Conservation (phyloP, 2,797 vertebrate species). For the Monodelphis domestica region DNA sequence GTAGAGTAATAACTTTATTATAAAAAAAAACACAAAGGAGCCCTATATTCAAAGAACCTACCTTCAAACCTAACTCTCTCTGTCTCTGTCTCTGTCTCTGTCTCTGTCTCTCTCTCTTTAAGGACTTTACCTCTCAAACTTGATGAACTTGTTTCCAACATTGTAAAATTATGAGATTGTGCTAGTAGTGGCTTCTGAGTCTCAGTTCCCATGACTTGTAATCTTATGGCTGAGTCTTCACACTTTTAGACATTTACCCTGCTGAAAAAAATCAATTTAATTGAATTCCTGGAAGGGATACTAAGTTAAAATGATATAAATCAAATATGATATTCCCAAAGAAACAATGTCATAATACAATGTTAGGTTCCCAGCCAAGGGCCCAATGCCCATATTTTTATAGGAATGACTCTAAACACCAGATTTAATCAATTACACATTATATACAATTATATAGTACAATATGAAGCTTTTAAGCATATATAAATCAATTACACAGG, state of each 20-base stretch:
- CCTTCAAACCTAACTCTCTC: not conserved
- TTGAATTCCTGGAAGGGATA: not conserved
- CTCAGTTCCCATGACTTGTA: not conserved
- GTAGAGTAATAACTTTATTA: not conserved
- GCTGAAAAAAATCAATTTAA: not conserved
- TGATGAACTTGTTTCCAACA: not conserved
- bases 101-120: too few species aligned
- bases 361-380: not conserved
- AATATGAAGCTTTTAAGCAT: not conserved
- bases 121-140: not conserved
- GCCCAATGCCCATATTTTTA: not conserved
- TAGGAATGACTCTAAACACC: not conserved
- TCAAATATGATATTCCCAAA: conserved; percentile 36
- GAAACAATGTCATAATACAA: conserved; percentile 1
- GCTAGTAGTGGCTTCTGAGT: not conserved
- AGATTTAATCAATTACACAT: not conserved
- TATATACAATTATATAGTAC: not conserved
- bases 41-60: not conserved
- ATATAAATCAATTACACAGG: conserved; percentile 10
- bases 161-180: not conserved
- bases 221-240: not conserved
- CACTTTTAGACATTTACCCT: not conserved
- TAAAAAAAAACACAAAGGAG: conserved; percentile 21
- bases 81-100: too few species aligned
- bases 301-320: conserved; percentile 31